Conservation (phyloP, 2,797 vertebrate species). For the Sylvia borin region DNA sequence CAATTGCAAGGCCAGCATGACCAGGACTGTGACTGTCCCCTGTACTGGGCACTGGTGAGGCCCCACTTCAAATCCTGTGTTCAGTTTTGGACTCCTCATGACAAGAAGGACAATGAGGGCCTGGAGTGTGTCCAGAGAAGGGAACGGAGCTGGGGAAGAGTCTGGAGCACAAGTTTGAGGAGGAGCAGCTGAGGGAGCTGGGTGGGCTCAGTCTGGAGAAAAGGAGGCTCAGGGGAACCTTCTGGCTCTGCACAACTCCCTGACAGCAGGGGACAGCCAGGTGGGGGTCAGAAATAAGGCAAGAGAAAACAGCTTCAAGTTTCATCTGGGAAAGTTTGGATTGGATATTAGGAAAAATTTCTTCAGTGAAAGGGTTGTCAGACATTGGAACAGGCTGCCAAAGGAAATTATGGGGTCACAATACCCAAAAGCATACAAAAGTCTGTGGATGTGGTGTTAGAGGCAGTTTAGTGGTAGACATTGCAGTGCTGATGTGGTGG, state of each 20-base stretch:
- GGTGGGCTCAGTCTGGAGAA: background rate
- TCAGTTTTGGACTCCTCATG: background rate
- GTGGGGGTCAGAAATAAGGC: accelerated
- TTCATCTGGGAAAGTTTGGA: background rate
- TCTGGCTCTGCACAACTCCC: accelerated
- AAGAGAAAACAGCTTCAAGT: background rate
- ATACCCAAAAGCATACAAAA: background rate
- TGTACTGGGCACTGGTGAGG: background rate
- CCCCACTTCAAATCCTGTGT: background rate
- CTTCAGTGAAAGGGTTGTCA: background rate
- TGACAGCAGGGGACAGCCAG: background rate
- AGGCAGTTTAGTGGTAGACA: background rate
- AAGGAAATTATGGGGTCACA: background rate
- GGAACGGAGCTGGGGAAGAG: accelerated
- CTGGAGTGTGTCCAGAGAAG: accelerated
- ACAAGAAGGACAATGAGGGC: background rate
- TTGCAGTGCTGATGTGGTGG: background rate
- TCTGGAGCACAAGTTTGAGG: background rate
- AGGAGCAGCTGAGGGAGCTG: background rate
- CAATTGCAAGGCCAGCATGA: background rate
- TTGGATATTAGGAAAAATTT: background rate
- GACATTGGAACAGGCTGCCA: background rate
- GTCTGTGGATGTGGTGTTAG: background rate
- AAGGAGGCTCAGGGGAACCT: background rate
- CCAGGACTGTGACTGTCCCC: background rate